Percentiles rank a stretch among this genome's conserved stretches.
Evolutionary conservation across 37 sponge, comb jelly and placozoan species (phyloP).

Genomic region (Axinella damicornis): DNA sequence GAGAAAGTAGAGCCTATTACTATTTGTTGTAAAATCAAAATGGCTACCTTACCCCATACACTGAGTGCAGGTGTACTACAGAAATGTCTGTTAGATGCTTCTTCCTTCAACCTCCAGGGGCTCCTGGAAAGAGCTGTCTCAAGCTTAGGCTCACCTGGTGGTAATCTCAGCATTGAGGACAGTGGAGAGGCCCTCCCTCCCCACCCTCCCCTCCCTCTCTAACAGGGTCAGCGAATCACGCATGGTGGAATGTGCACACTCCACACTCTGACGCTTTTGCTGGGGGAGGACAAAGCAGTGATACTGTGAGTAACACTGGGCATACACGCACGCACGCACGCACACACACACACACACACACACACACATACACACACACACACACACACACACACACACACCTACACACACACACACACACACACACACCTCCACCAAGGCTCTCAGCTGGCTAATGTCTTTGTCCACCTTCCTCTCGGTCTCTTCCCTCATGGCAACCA

Average conservation of each 20-base stretch:
- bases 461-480: neutral
- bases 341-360: slow-evolving; percentile 38
- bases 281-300: no score
- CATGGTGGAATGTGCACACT: no score
- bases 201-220: neutral
- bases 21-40: no score
- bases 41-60: no score
- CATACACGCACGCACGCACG: neutral
- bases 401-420: slow-evolving; percentile 36
- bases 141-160: slow-evolving; percentile 9
- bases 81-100: no score
- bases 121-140: no score
- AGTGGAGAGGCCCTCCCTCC: neutral
- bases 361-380: slow-evolving; percentile 53
- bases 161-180: slow-evolving; percentile 52
- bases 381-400: slow-evolving; percentile 61
- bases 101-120: no score
- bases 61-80: no score
- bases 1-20: no score
- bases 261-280: no score
- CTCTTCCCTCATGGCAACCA: neutral
- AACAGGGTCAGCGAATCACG: neutral
- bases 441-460: neutral
- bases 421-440: slow-evolving; percentile 24
- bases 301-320: no score